Percentiles rank a stretch among this genome's conserved stretches.
Evolutionary conservation across 2,888 invertebrate genomes (phyloP).

Genomic region (Lithophane leautieri): DNA sequence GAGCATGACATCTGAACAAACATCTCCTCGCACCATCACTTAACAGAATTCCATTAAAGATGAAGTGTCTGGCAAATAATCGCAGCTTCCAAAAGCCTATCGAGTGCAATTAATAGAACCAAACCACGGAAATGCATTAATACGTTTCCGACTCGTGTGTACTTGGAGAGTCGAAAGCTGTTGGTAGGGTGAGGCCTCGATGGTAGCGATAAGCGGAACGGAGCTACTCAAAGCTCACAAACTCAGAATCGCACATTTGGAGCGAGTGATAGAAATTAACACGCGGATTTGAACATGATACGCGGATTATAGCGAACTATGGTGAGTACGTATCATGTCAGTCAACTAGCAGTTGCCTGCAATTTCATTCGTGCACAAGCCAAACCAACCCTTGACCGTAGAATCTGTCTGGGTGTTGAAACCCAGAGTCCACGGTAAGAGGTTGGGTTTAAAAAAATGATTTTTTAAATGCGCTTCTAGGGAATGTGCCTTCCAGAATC

Average conservation of each 20-base stretch:
- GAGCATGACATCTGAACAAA: conserved; percentile 31
- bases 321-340: too few relatives aligned
- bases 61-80: conserved; percentile 61
- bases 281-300: neutral
- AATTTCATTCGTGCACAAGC: neutral
- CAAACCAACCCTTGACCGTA: too few relatives aligned
- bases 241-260: neutral
- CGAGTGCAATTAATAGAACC: conserved; percentile 55
- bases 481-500: neutral
- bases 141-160: conserved; percentile 50
- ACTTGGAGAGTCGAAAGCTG: conserved; percentile 27
- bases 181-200: neutral
- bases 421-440: too few relatives aligned
- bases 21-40: conserved; percentile 29
- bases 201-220: conserved; percentile 4
- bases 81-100: conserved; percentile 45
- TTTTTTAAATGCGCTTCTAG: neutral
- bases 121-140: conserved; percentile 63
- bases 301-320: too few relatives aligned
- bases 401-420: too few relatives aligned
- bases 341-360: neutral
- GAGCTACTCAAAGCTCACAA: neutral
- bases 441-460: neutral
- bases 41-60: conserved; percentile 43
- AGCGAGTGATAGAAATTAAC: too few relatives aligned